Evolutionary conservation across 2,113 vertebrate species (phyloP).

Genomic region (Pluvialis apricaria): DNA sequence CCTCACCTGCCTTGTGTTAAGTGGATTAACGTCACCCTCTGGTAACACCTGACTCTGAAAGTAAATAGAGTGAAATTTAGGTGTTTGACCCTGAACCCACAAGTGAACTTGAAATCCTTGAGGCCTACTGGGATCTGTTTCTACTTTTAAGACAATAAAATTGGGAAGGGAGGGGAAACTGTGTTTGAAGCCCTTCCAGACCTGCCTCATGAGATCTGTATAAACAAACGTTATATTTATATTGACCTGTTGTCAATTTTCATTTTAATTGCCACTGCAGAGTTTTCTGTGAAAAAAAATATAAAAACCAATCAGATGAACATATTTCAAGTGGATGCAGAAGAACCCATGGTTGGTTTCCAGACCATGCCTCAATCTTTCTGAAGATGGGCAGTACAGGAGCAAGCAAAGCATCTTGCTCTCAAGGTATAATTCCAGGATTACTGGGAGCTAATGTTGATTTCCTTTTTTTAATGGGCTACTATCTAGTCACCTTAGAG

Average conservation of each 20-base stretch:
- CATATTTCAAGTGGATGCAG: background rate
- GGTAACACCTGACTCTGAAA: background rate
- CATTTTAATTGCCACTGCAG: background rate
- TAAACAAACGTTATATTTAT: background rate
- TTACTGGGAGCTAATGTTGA: background rate
- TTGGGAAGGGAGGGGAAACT: background rate
- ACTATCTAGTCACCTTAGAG: background rate
- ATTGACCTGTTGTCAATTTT: background rate
- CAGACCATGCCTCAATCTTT: background rate
- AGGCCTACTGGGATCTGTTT: background rate
- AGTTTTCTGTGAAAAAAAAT: background rate
- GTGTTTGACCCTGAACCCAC: background rate
- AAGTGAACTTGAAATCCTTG: background rate
- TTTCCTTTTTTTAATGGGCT: background rate
- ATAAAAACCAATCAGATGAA: background rate
- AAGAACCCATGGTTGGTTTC: background rate
- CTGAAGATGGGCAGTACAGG: background rate
- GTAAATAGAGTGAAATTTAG: background rate
- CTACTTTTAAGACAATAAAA: background rate
- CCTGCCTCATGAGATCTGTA: background rate
- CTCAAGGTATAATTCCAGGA: background rate
- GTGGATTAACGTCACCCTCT: background rate
- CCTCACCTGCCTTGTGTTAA: background rate
- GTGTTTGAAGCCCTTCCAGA: background rate
- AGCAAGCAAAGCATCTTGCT: background rate